Conservation (phyloP, 92 coral and sea anemone genomes). For the Galaxea fascicularis region DNA sequence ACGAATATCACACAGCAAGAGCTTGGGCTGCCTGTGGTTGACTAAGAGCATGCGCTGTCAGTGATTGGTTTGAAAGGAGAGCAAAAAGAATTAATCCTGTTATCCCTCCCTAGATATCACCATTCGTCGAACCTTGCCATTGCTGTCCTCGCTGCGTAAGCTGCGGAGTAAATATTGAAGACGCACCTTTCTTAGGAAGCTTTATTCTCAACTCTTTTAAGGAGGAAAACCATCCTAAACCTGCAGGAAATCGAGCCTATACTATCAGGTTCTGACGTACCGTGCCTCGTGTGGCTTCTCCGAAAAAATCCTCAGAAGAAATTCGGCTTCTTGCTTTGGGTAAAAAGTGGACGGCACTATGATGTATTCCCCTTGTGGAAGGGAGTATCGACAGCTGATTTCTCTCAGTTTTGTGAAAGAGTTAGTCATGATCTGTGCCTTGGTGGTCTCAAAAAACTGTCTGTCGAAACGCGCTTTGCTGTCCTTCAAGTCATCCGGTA, state of each 20-base stretch:
- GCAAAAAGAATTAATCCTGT: no score
- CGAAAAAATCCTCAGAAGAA: conserved; percentile 80
- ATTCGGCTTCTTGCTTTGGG: conserved; percentile 79
- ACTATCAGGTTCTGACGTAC: conserved; percentile 23
- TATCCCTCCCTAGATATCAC: no score
- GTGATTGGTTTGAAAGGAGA: no score
- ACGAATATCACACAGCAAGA: no score
- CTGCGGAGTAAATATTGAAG: no score
- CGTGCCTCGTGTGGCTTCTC: conserved; percentile 82
- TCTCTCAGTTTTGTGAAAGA: conserved; percentile 85
- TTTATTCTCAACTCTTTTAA: background rate
- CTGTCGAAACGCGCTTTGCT: conserved; percentile 57
- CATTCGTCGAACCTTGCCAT: no score
- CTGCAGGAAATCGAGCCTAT: background rate
- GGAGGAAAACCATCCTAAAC: background rate
- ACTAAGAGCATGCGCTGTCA: no score
- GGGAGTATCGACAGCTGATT: conserved; percentile 75
- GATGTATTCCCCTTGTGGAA: conserved; percentile 79
- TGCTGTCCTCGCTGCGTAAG: no score
- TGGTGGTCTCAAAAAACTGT: conserved; percentile 82
- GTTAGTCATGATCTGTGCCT: conserved; percentile 80
- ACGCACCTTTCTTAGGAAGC: no score
- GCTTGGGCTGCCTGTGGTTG: no score
- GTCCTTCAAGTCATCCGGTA: conserved; percentile 33
- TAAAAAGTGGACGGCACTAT: conserved; percentile 86